Conservation (phyloP, 2,797 vertebrate genomes). For the Eleutherodactylus coqui region DNA sequence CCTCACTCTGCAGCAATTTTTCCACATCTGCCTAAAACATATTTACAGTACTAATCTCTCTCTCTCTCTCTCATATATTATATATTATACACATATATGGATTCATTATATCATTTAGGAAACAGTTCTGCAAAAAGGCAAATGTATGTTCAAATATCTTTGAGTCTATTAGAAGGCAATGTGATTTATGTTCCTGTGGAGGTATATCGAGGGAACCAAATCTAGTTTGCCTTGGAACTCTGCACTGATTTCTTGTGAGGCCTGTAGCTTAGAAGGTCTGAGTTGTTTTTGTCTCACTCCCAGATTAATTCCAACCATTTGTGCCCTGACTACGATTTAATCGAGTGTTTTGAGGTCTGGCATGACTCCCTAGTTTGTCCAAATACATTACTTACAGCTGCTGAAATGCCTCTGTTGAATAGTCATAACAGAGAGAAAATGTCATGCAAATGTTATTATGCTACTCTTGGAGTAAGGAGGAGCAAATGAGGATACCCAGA, state of each 20-base stretch:
- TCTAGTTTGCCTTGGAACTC: slow-evolving; percentile 49
- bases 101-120: not conserved
- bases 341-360: slow-evolving; percentile 62
- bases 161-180: slow-evolving; percentile 16
- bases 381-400: slow-evolving; percentile 63
- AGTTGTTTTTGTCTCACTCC: slow-evolving; percentile 47
- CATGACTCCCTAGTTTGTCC: slow-evolving; percentile 51
- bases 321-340: slow-evolving; percentile 57
- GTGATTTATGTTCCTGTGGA: slow-evolving; percentile 14
- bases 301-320: slow-evolving; percentile 62
- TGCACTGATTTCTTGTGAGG: slow-evolving; percentile 45
- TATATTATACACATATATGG: too few relatives aligned
- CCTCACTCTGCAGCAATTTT: too few relatives aligned
- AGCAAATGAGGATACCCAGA: slow-evolving; percentile 59
- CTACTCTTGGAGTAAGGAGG: slow-evolving; percentile 54
- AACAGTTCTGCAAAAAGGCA: not conserved
- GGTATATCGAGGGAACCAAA: slow-evolving; percentile 23
- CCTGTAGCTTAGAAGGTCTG: slow-evolving; percentile 42
- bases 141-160: slow-evolving; percentile 29
- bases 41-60: too few relatives aligned
- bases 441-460: slow-evolving; percentile 63
- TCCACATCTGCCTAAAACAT: too few relatives aligned
- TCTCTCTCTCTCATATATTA: too few relatives aligned
- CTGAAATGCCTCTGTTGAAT: slow-evolving; percentile 56
- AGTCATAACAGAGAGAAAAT: slow-evolving; percentile 63